Percentiles rank a stretch among this genome's conserved stretches.
These are phyloP conservation scores for Biston stratarius DNA, from an alignment of 2,888 invertebrate species.

Conservation along the genomic window DNA sequence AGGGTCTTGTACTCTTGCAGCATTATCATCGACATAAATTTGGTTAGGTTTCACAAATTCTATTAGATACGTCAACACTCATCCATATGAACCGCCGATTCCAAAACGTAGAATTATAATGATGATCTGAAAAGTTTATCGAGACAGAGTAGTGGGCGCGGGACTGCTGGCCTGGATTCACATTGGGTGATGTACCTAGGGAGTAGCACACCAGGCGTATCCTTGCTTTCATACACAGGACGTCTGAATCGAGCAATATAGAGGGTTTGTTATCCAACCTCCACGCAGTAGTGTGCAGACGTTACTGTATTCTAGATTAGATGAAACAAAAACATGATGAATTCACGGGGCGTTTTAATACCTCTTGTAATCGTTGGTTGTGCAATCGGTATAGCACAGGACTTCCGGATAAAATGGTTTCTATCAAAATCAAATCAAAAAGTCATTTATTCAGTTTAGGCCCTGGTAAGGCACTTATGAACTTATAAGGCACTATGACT, in stretches of 20 bases:
- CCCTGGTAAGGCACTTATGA: too few relatives aligned
- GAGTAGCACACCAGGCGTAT: neutral
- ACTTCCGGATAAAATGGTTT: too few relatives aligned
- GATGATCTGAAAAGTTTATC: constrained; percentile 34
- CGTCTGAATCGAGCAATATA: neutral
- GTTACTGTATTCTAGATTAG: too few relatives aligned
- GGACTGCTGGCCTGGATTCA: constrained; percentile 54
- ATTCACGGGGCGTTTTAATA: too few relatives aligned
- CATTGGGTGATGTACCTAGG: constrained; percentile 53
- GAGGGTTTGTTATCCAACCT: neutral
- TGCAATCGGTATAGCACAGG: too few relatives aligned
- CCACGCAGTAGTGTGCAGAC: neutral
- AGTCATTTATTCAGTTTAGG: too few relatives aligned
- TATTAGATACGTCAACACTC: constrained; percentile 12
- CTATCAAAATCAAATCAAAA: too few relatives aligned
- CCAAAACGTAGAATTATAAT: constrained; percentile 33
- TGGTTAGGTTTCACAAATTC: constrained; percentile 19
- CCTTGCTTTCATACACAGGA: constrained; percentile 38
- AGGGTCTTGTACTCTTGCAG: too few relatives aligned
- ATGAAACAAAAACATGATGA: too few relatives aligned
- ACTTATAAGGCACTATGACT: too few relatives aligned
- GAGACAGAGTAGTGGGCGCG: constrained; percentile 9
- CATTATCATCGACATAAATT: neutral
- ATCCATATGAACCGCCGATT: constrained; percentile 31
- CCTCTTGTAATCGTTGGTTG: too few relatives aligned